Conservation (phyloP, 2,888 invertebrate genomes). For the Cheilosia grossa region DNA sequence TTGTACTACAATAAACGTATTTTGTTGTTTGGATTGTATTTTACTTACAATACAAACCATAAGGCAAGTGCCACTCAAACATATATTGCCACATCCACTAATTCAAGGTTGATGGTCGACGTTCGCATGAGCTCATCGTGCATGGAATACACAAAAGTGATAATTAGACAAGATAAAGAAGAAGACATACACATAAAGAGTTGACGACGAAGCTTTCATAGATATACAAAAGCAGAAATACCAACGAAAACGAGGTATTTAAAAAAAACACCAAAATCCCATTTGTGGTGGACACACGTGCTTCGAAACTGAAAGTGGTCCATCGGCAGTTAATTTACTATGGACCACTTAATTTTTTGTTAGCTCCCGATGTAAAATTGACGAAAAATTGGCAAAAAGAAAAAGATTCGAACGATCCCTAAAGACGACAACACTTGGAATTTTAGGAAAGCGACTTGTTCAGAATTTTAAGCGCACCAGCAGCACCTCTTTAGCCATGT, state of each 20-base stretch:
- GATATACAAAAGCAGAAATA: conserved; percentile 1
- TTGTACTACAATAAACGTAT: conserved; percentile 7
- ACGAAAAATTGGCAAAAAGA: not conserved
- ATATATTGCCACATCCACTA: conserved; percentile 56
- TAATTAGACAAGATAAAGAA: conserved; percentile 51
- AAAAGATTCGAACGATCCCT: not conserved
- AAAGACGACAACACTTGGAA: not conserved
- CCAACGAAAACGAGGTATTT: too few relatives aligned
- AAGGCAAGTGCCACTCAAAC: conserved; percentile 52
- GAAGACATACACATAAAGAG: conserved; percentile 20
- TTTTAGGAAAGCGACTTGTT: conserved; percentile 17
- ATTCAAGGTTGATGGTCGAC: conserved; percentile 69
- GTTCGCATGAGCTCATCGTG: conserved; percentile 70
- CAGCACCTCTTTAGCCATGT: not conserved
- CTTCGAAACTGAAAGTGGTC: conserved; percentile 1
- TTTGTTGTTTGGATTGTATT: conserved; percentile 21
- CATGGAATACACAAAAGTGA: conserved; percentile 59
- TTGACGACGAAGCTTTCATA: conserved; percentile 20
- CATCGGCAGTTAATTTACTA: too few relatives aligned
- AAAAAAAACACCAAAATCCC: not conserved
- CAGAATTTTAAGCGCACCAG: conserved; percentile 32
- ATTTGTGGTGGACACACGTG: not conserved
- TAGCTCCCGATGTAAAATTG: not conserved
- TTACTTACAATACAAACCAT: conserved; percentile 37
- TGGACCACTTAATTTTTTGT: not conserved